These are phyloP conservation scores for Tragelaphus scriptus DNA, from an alignment of 2,113 vertebrate genomes.

Conservation along the genomic window DNA sequence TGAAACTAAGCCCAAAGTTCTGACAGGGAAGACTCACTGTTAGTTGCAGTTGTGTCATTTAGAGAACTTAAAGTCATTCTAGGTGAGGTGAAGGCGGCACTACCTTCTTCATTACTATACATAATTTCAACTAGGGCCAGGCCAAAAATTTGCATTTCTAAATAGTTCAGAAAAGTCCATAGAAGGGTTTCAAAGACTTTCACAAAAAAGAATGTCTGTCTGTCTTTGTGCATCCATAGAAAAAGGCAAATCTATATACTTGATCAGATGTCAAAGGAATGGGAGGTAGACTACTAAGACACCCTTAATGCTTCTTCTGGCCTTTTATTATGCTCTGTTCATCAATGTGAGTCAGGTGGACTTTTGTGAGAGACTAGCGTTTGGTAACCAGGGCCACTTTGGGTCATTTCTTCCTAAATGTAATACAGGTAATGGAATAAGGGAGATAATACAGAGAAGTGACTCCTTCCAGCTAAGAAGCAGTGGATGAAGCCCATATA, in stretches of 20 bases:
- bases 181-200: not conserved
- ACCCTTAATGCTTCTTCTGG: not conserved
- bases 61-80: not conserved
- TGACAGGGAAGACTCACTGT: not conserved
- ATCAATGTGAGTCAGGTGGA: constrained; percentile 13
- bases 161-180: not conserved
- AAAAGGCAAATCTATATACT: not conserved
- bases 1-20: not conserved
- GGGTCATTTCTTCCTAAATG: not conserved
- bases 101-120: not conserved
- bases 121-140: not conserved
- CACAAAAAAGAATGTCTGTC: not conserved
- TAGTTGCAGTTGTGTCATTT: not conserved
- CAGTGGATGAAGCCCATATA: constrained; percentile 96
- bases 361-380: not conserved
- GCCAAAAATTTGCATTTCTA: constrained; percentile 1
- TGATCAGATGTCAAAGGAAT: constrained; percentile 61
- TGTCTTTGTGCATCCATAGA: not conserved
- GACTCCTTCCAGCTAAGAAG: constrained; percentile 83
- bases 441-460: constrained; percentile 36
- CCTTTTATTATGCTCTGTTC: constrained; percentile 10
- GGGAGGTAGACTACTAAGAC: not conserved
- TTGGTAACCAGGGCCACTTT: not conserved
- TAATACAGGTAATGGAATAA: not conserved
- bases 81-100: not conserved